Conservation (phyloP, 2,888 invertebrate genomes). For the Noctua pronuba region DNA sequence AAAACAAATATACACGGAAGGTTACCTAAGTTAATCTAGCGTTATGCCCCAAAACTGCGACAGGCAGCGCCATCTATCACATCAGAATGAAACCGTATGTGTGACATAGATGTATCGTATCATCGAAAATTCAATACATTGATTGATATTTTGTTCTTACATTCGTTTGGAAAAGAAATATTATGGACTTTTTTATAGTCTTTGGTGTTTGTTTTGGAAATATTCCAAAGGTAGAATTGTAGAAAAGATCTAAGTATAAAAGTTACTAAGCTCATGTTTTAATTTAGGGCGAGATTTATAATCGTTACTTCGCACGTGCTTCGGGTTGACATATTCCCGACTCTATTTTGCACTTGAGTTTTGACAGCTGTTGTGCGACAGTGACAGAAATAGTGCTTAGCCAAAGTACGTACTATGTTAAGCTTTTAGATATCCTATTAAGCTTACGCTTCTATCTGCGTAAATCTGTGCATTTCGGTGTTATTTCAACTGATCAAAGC, state of each 20-base stretch:
- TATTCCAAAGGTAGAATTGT: neutral
- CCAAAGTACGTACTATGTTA: neutral
- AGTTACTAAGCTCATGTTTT: neutral
- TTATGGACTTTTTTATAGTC: neutral
- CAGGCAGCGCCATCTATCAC: slow-evolving; percentile 43
- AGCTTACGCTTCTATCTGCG: neutral
- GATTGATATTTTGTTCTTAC: slow-evolving; percentile 29
- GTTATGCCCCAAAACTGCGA: slow-evolving; percentile 30
- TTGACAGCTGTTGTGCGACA: neutral
- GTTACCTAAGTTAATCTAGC: slow-evolving; percentile 23
- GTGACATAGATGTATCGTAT: slow-evolving; percentile 38
- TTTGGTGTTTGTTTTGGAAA: neutral
- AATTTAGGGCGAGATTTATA: neutral
- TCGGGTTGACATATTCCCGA: neutral
- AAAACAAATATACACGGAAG: neutral
- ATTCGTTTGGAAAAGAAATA: neutral
- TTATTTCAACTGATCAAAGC: neutral
- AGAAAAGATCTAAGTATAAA: neutral
- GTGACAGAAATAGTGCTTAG: neutral
- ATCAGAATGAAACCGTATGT: slow-evolving; percentile 14
- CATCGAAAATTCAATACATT: slow-evolving; percentile 32
- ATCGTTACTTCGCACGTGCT: neutral
- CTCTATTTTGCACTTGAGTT: neutral
- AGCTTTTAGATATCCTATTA: neutral
- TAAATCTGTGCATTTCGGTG: neutral